Evolutionary conservation across 2,113 vertebrate species (phyloP), one percentile per base, ranked within the genome.

Genomic region (Bucco capensis): DNA sequence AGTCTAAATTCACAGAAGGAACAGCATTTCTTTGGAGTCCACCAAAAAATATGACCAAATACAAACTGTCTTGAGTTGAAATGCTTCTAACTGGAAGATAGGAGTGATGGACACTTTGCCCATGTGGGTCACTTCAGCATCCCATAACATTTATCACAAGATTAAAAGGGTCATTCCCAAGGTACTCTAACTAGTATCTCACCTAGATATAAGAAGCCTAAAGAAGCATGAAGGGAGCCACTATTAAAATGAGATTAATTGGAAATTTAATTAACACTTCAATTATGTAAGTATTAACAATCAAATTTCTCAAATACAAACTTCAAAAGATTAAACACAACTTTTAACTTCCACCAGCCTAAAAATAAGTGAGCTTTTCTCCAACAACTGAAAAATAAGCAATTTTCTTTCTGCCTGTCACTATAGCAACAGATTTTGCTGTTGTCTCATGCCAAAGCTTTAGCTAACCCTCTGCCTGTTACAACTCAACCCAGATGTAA

Each of bases 141-240:
- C 12, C 61, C 53, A 40, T 11, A 62, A 58, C 27, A 75, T 27
- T 88, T 66, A 91, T 86, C 83, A 90, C 44, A 69, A 21, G 24
- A 90, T 71, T 90, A 86, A 80, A 88, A 86, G 51, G 67, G 47
- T 56, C 83, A 88, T 71, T 88, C 79, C 75, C 25, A 0, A 71
- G 42, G 60, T 53, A 83, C 4, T 6, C 44, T 31, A 56, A 56
- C 72, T 33, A n/a, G n/a, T n/a, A n/a, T n/a, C n/a, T n/a, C n/a
- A n/a, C n/a, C n/a, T 40, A 92, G 22, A 51, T n/a, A 76, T 25
- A 5, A 92, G 9, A 81, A 42, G 12, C 5, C 17, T 60, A 77
- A 73, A 40, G 4, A 78, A 19, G 28, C 42, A 54, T 31, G 61
- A 76, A 79, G 11, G 9, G 86, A 70, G 10, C 12, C 25, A 66